phyloP scores from a whole-genome alignment of 2,113 vertebrate species.

The Xenotilapia flavipinnis region DNA sequence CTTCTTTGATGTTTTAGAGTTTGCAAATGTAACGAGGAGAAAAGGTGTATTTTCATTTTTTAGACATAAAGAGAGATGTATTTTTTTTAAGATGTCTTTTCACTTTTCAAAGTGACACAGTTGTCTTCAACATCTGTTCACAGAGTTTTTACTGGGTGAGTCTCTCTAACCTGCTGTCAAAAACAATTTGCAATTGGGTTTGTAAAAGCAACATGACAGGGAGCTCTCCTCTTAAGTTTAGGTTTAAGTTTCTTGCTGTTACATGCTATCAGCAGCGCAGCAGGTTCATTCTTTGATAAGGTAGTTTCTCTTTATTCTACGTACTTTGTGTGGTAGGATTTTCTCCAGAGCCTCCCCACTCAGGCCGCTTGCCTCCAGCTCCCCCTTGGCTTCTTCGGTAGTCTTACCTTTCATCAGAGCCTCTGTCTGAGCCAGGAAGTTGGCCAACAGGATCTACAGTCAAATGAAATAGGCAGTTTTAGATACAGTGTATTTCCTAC shows the following conservation, averaged over 20 bases:
- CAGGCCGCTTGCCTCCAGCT: constrained; percentile 81
- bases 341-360: constrained; percentile 81
- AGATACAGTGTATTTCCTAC: neutral
- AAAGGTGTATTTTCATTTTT: neutral
- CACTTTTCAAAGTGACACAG: neutral
- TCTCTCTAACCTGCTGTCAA: neutral
- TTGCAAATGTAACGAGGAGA: rapidly evolving
- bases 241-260: neutral
- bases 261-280: neutral
- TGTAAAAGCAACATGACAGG: neutral
- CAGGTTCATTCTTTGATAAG: neutral
- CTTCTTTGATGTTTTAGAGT: neutral
- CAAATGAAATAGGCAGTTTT: neutral
- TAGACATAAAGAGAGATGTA: neutral
- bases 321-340: constrained; percentile 93
- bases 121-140: neutral
- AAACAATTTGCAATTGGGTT: neutral
- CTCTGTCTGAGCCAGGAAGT: constrained; percentile 96
- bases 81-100: neutral
- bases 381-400: constrained; percentile 83
- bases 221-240: neutral
- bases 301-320: neutral
- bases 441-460: constrained; percentile 88
- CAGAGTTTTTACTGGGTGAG: neutral
- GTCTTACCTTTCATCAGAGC: constrained; percentile 96